These are phyloP conservation scores for Oplegnathus fasciatus DNA, from an alignment of 2,113 vertebrate species.

Conservation along the genomic window DNA sequence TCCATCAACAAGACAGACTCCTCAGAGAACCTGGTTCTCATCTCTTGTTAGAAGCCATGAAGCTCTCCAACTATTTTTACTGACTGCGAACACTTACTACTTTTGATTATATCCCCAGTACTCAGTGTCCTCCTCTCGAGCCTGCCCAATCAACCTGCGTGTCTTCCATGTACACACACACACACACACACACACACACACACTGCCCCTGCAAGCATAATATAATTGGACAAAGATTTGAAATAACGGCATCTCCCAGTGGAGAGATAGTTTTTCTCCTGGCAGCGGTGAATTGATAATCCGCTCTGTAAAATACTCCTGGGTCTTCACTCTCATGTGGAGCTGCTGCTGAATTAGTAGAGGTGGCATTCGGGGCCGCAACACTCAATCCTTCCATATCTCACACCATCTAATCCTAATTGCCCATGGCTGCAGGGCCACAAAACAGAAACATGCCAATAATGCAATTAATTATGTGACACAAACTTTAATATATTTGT, in stretches of 20 bases:
- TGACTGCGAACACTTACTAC: constrained; percentile 41
- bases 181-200: background rate
- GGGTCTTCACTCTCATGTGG: constrained; percentile 58
- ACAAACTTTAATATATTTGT: constrained; percentile 32
- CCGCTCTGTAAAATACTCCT: constrained; percentile 66
- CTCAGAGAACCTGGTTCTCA: constrained; percentile 25
- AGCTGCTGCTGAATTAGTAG: constrained; percentile 52
- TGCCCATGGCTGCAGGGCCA: constrained; percentile 32
- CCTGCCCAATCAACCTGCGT: constrained; percentile 41
- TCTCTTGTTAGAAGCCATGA: constrained; percentile 27
- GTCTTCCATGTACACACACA: background rate
- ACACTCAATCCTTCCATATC: constrained; percentile 50
- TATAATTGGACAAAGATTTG: constrained; percentile 80
- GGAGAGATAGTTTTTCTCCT: constrained; percentile 66
- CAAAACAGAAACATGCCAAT: constrained; percentile 57
- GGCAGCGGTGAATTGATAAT: constrained; percentile 77
- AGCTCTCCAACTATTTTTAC: constrained; percentile 39
- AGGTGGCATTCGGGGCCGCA: constrained; percentile 35
- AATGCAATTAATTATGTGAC: constrained; percentile 60
- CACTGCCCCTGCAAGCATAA: constrained; percentile 40
- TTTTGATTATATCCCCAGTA: constrained; percentile 49
- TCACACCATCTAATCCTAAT: constrained; percentile 59
- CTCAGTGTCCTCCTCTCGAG: constrained; percentile 22
- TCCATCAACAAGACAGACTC: constrained; percentile 47
- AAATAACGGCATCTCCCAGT: constrained; percentile 67